Evolutionary conservation across 2,888 invertebrate genomes (phyloP).

Genomic region (Ligdia adustata): DNA sequence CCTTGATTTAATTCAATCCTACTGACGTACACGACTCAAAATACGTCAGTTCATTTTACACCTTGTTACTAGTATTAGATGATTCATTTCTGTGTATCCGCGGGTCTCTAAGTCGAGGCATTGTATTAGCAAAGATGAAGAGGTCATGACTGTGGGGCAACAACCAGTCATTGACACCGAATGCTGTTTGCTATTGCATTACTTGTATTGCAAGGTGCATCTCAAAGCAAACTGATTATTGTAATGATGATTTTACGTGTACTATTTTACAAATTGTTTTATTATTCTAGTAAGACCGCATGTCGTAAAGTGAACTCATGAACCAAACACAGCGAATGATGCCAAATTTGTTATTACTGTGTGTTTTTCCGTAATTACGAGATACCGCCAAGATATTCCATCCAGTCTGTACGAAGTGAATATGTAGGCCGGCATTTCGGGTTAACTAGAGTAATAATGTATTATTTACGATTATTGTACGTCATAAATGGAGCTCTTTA

Average conservation of each 20-base stretch:
- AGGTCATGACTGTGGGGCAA: conserved; percentile 51
- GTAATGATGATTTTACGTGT: too few species aligned
- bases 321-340: not conserved
- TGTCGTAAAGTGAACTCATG: too few species aligned
- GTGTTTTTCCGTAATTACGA: conserved; percentile 7
- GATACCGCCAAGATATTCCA: conserved; percentile 8
- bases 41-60: conserved; percentile 35
- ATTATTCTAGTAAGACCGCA: too few species aligned
- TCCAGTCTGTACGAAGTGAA: conserved; percentile 9
- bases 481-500: conserved; percentile 53
- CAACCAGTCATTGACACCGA: conserved; percentile 49
- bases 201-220: conserved; percentile 11
- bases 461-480: conserved; percentile 57
- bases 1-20: conserved; percentile 22
- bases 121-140: conserved; percentile 52
- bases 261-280: too few species aligned
- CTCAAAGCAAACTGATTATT: too few species aligned
- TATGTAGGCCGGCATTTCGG: conserved; percentile 23
- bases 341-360: not conserved
- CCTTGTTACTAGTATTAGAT: conserved; percentile 36
- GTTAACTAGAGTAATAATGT: conserved; percentile 32
- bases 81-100: conserved; percentile 31
- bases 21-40: conserved; percentile 50
- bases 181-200: conserved; percentile 35
- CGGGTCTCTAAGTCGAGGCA: conserved; percentile 34